Conservation (phyloP, 2,888 invertebrate genomes). For the Trichogramma evanescens region DNA sequence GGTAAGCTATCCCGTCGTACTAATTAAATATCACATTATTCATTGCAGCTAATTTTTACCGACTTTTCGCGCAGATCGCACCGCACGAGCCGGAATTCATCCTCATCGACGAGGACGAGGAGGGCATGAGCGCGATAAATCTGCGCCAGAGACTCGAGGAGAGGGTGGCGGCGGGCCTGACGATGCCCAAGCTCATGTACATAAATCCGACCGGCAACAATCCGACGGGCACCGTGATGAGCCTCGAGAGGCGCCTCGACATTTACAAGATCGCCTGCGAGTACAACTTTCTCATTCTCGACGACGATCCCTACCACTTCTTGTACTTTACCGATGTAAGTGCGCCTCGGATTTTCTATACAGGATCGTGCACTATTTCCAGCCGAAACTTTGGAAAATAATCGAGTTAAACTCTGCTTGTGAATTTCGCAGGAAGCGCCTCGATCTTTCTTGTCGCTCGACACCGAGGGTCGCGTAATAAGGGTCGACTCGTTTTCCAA, state of each 20-base stretch:
- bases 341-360: background rate
- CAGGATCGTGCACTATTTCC: too few relatives aligned
- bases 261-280: slow-evolving; percentile 69
- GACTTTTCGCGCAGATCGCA: slow-evolving; percentile 51
- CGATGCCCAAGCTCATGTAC: slow-evolving; percentile 68
- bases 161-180: slow-evolving; percentile 44
- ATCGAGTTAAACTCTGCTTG: background rate
- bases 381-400: too few relatives aligned
- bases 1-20: slow-evolving; percentile 48
- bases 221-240: slow-evolving; percentile 66
- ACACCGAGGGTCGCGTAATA: slow-evolving; percentile 68
- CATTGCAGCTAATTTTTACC: background rate
- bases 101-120: slow-evolving; percentile 62
- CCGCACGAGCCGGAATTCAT: slow-evolving; percentile 62
- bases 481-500: slow-evolving; percentile 75
- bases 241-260: slow-evolving; percentile 58
- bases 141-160: slow-evolving; percentile 55
- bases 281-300: slow-evolving; percentile 70
- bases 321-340: slow-evolving; percentile 62
- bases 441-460: slow-evolving; percentile 65
- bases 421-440: slow-evolving; percentile 48
- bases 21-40: background rate
- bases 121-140: slow-evolving; percentile 60
- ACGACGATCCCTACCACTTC: slow-evolving; percentile 79
- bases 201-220: slow-evolving; percentile 71